Percentiles rank a stretch among this genome's conserved stretches.
These are phyloP conservation scores for Leptinotarsa defecta DNA, from an alignment of 1,140 invertebrate genomes.

Conservation along the genomic window DNA sequence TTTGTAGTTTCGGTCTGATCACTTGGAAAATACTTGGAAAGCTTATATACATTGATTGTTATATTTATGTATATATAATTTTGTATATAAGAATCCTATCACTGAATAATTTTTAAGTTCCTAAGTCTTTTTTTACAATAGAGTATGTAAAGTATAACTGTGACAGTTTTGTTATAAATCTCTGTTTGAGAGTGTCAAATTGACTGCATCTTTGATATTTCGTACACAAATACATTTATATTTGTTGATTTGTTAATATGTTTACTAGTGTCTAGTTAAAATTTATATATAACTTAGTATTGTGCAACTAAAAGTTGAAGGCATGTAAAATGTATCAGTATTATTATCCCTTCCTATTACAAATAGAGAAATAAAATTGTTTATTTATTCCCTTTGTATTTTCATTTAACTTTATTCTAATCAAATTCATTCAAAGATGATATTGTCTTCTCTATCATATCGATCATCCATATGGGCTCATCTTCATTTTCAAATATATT, in stretches of 20 bases:
- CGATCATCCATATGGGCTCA: too few species aligned
- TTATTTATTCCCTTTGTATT: slow-evolving; percentile 27
- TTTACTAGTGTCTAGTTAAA: slow-evolving; percentile 21
- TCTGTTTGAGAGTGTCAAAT: slow-evolving; percentile 25
- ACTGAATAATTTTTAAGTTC: slow-evolving; percentile 14
- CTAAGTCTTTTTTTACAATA: neutral
- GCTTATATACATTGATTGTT: neutral
- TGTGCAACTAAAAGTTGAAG: slow-evolving; percentile 15
- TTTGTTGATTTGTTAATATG: slow-evolving; percentile 32
- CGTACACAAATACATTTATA: slow-evolving; percentile 19
- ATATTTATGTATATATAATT: slow-evolving; percentile 11
- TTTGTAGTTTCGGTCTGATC: too few species aligned
- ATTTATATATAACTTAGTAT: slow-evolving; percentile 19
- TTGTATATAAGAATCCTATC: neutral
- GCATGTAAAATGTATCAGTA: slow-evolving; percentile 38
- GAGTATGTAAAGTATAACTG: slow-evolving; percentile 10
- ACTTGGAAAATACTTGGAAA: neutral
- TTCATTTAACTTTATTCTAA: slow-evolving; percentile 11
- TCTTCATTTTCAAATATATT: too few species aligned
- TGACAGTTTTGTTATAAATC: slow-evolving; percentile 19
- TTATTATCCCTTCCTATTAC: slow-evolving; percentile 37
- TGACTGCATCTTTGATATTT: slow-evolving; percentile 22
- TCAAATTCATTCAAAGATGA: too few species aligned
- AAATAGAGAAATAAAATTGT: slow-evolving; percentile 37
- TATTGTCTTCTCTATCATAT: too few species aligned